These are phyloP conservation scores for Percina caprodes DNA, from an alignment of 2,113 vertebrate genomes.

Conservation along the genomic window DNA sequence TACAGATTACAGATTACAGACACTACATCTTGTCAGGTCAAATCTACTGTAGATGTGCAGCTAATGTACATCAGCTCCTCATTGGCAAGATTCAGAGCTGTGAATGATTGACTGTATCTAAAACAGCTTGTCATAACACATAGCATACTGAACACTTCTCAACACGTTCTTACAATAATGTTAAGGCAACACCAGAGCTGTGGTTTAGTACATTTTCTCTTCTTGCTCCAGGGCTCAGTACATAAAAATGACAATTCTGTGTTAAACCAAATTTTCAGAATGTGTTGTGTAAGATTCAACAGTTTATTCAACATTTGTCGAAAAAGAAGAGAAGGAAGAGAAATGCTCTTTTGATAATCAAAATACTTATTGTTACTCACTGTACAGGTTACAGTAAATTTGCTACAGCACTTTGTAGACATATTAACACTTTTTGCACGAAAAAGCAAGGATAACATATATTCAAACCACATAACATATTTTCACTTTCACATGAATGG, in stretches of 20 bases:
- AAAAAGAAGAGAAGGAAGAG: neutral
- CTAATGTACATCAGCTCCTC: conserved; percentile 5
- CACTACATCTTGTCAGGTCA: conserved; percentile 43
- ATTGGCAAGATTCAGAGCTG: neutral
- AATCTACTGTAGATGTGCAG: conserved; percentile 28
- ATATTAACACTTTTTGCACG: neutral
- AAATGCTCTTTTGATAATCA: neutral
- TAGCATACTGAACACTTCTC: conserved; percentile 18
- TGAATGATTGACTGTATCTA: conserved; percentile 14
- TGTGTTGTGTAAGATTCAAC: neutral
- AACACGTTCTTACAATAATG: conserved; percentile 24
- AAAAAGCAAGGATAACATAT: neutral
- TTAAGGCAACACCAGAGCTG: conserved; percentile 2
- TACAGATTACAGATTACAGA: neutral
- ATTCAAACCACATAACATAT: neutral
- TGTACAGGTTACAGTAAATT: neutral
- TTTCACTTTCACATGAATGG: neutral
- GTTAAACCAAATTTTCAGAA: conserved; percentile 1
- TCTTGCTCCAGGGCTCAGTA: neutral
- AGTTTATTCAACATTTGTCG: conserved; percentile 1
- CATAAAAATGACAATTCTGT: neutral
- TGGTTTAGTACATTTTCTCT: conserved; percentile 1
- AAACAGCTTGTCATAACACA: conserved; percentile 38
- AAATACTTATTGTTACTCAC: neutral
- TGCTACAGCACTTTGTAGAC: neutral